Evolutionary conservation across 2,888 invertebrate genomes (phyloP).

Genomic region (Philhelius pedissequus): DNA sequence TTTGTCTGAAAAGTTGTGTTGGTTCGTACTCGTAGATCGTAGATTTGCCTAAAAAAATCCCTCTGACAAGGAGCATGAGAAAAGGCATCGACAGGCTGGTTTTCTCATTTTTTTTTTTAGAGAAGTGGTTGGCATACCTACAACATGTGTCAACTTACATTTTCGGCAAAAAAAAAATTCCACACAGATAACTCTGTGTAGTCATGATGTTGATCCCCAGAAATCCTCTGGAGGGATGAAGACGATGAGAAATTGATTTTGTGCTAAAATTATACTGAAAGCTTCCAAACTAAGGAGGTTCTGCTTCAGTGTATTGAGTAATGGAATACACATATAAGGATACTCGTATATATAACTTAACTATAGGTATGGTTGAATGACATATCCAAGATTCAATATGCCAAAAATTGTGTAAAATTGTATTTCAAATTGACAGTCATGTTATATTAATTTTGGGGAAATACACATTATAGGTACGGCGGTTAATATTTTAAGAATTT

Average conservation of each 20-base stretch:
- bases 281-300: neutral
- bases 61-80: constrained; percentile 3
- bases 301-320: neutral
- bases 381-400: constrained; percentile 65
- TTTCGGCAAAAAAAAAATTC: constrained; percentile 32
- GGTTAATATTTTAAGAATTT: too few relatives aligned
- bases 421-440: constrained; percentile 68
- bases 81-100: constrained; percentile 43
- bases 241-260: constrained; percentile 67
- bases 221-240: constrained; percentile 25
- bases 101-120: constrained; percentile 24
- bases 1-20: constrained; percentile 53
- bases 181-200: constrained; percentile 45
- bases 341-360: neutral
- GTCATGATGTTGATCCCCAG: constrained; percentile 51
- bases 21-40: too few relatives aligned
- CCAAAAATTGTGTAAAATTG: constrained; percentile 68
- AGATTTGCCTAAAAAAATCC: constrained; percentile 2
- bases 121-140: constrained; percentile 48
- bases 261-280: constrained; percentile 48
- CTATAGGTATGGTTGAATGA: constrained; percentile 36
- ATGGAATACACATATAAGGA: neutral
- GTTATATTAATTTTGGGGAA: constrained; percentile 37
- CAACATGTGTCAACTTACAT: constrained; percentile 65
- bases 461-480: neutral